Percentiles rank a stretch among this genome's conserved stretches.
Evolutionary conservation across 2,888 invertebrate species (phyloP).

Genomic region (Gastrophysa polygoni): DNA sequence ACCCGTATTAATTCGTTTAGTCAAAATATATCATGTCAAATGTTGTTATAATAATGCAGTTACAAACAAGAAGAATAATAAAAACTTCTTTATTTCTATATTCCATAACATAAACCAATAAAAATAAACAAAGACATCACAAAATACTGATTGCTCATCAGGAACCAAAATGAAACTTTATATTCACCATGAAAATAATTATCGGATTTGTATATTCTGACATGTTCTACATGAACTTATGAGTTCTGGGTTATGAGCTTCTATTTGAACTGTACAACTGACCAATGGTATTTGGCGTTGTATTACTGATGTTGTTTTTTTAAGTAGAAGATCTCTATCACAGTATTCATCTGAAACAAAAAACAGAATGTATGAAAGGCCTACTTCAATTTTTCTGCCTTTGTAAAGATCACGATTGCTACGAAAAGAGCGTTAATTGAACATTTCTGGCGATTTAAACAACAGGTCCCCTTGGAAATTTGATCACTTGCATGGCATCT

Average conservation of each 20-base stretch:
- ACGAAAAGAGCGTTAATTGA: too few species aligned
- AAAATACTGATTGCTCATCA: constrained; percentile 5
- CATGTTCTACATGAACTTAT: constrained; percentile 48
- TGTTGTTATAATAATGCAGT: too few species aligned
- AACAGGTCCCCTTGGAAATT: too few species aligned
- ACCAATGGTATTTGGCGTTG: constrained; percentile 57
- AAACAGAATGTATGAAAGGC: too few species aligned
- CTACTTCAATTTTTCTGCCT: too few species aligned
- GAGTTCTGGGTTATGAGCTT: constrained; percentile 57
- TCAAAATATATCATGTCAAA: too few species aligned
- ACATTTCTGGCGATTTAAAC: too few species aligned
- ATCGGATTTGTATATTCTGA: constrained; percentile 24
- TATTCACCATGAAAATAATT: constrained; percentile 17
- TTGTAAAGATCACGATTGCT: too few species aligned
- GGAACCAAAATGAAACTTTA: neutral
- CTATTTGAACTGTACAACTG: constrained; percentile 61
- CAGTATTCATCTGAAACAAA: constrained; percentile 56
- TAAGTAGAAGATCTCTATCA: constrained; percentile 60
- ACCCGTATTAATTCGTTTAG: too few species aligned
- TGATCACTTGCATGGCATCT: too few species aligned
- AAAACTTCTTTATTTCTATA: neutral
- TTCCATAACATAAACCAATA: neutral
- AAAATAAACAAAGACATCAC: neutral
- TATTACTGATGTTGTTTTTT: constrained; percentile 57
- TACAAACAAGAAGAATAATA: too few species aligned